A percentile compares a stretch with the other conserved stretches of the same genome.
phyloP scores from a whole-genome alignment of 2,113 vertebrate genomes.

The Penelope pileata region DNA sequence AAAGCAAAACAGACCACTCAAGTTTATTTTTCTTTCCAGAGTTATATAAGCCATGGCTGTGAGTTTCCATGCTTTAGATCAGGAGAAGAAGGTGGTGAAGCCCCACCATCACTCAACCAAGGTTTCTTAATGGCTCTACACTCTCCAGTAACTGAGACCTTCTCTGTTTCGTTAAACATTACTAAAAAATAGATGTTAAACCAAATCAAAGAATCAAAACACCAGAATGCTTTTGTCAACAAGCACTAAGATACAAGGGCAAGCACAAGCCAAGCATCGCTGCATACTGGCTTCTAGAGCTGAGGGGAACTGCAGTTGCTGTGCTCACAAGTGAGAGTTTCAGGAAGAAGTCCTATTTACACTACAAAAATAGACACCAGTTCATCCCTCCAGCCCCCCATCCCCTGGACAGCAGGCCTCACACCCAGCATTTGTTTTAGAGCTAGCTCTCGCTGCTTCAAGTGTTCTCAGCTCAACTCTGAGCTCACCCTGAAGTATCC shows the following conservation, averaged over 20 bases:
- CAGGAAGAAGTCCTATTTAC: not conserved
- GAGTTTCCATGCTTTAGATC: not conserved
- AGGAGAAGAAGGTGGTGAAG: not conserved
- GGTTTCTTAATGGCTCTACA: not conserved
- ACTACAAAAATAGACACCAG: not conserved
- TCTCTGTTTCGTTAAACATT: not conserved
- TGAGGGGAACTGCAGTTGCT: not conserved
- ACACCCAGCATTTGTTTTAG: accelerated
- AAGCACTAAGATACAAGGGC: not conserved
- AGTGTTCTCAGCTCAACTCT: not conserved
- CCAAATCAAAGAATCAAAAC: not conserved
- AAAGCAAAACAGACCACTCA: not conserved
- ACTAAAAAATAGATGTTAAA: not conserved
- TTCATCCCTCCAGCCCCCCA: not conserved
- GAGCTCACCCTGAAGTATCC: not conserved
- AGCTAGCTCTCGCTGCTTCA: not conserved
- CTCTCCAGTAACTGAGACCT: not conserved
- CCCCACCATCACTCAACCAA: accelerated
- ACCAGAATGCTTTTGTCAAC: not conserved
- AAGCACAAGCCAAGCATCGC: not conserved
- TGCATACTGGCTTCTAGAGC: accelerated
- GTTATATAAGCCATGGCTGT: not conserved
- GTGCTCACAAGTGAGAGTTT: not conserved
- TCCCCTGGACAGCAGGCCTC: not conserved
- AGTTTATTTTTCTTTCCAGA: not conserved